Conservation (phyloP, 2,888 invertebrate species). For the Lasioglossum vierecki region DNA sequence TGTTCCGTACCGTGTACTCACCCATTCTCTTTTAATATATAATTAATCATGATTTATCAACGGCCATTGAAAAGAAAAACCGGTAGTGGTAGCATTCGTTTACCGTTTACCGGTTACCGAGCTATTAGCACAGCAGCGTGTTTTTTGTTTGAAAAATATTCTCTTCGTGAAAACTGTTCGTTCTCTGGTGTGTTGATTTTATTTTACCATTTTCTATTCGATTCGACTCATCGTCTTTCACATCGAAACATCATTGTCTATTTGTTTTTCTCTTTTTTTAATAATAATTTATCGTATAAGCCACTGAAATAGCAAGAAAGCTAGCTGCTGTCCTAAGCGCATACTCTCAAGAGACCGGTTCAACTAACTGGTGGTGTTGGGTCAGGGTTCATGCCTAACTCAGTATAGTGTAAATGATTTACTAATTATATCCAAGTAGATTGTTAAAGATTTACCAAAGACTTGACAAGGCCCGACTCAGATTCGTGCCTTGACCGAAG, state of each 20-base stretch:
- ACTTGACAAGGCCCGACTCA: constrained; percentile 68
- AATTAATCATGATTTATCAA: constrained; percentile 60
- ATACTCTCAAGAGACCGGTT: constrained; percentile 67
- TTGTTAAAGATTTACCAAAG: constrained; percentile 67
- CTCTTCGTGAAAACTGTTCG: neutral
- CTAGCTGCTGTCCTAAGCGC: constrained; percentile 72
- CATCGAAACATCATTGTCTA: constrained; percentile 1
- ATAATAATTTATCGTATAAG: constrained; percentile 13
- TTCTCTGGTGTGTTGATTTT: neutral
- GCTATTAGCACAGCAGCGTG: constrained; percentile 58
- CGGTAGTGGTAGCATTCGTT: constrained; percentile 56
- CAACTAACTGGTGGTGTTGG: constrained; percentile 73
- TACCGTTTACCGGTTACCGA: constrained; percentile 9
- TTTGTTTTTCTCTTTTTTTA: neutral
- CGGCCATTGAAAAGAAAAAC: constrained; percentile 45
- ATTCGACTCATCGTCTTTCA: constrained; percentile 35
- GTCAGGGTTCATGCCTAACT: constrained; percentile 76
- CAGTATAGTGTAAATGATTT: constrained; percentile 75
- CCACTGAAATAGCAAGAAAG: constrained; percentile 28
- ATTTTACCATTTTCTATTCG: neutral
- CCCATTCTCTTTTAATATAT: constrained; percentile 65
- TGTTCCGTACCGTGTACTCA: constrained; percentile 65
- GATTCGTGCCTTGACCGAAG: constrained; percentile 69
- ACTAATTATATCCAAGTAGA: constrained; percentile 74
- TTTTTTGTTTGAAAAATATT: constrained; percentile 20